phyloP scores from a whole-genome alignment of 2,797 vertebrate genomes.

The Diceros bicornis region DNA sequence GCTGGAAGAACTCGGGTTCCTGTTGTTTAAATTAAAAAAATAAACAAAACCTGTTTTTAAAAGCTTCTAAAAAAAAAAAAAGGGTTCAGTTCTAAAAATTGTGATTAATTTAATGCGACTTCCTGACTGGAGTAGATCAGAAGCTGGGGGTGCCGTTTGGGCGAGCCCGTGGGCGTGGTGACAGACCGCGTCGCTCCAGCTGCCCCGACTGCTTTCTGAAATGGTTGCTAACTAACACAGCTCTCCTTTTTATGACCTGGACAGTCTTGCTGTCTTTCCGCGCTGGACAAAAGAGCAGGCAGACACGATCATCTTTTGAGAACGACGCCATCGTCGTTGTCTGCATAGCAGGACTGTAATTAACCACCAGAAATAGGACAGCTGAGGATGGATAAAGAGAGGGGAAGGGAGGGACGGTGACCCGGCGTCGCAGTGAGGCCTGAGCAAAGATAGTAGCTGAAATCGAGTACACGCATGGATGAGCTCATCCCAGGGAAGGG shows the following conservation, averaged over 20 bases:
- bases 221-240: slow-evolving; percentile 7
- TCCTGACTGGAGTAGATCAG: background rate
- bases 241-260: background rate
- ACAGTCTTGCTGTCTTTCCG: slow-evolving; percentile 42
- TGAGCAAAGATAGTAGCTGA: slow-evolving; percentile 66
- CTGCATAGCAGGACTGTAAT: slow-evolving; percentile 80
- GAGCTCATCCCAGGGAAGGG: slow-evolving; percentile 70
- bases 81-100: slow-evolving; percentile 46
- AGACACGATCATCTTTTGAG: slow-evolving; percentile 84
- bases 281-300: slow-evolving; percentile 79
- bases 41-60: slow-evolving; percentile 52
- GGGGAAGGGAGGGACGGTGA: background rate
- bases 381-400: slow-evolving; percentile 78
- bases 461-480: background rate
- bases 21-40: background rate
- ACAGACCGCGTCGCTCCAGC: background rate
- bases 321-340: slow-evolving; percentile 71
- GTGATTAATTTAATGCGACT: slow-evolving; percentile 44
- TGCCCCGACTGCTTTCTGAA: background rate
- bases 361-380: slow-evolving; percentile 84
- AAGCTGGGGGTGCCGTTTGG: background rate
- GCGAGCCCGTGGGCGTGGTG: fast-evolving
- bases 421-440: background rate
- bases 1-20: slow-evolving; percentile 49
- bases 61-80: background rate